Base-by-base conservation (phyloP, 2,888 invertebrate genomes). In the Tachina fera region DNA sequence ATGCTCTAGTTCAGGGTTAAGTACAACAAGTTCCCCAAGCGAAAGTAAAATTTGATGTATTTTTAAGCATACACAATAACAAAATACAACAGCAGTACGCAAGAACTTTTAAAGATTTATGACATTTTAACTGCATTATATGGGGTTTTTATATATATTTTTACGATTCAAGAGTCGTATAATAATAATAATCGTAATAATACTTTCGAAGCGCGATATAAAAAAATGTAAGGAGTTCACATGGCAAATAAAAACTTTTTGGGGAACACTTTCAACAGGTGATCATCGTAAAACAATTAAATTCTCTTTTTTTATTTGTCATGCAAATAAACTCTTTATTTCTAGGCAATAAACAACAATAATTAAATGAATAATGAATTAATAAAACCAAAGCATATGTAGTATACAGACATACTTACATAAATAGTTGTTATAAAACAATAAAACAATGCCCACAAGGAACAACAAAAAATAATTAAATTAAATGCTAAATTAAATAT, bases 281-380 rank as follows among this genome's bases (percentile, higher is more conserved):
- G 80, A 67, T 72, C 72, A 80, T 58, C 74, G 49, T 80, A 80
- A 74, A 80, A 72, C 72, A 80, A 80, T 80, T 72, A 80, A 72
- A 70, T 51, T 78, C 47, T 43, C 9, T 41, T 31, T 9, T 58
- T 56, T 61, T 68, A 19, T 58, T 68, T 67, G 58, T 58, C 67
- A 68, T 68, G 67, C 67, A 67, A 65, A 53, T 31, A 43, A 68
- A 45, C 22, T 53, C 31, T 16, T 63, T 65, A 65, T 51, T 45
- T 22, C 39, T 22, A 53, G 31, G 49, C 47, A 76, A 76, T 65
- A 56, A 56, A 43, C 9, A 45, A 22, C 19, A 58, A 47, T 31
- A 67, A 67, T 58, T 58, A 67, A 67, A 58, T 19, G 6, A 47
- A 67, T 60, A 67, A 58, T 77, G 45, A 58, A 58, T 58, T 16